Base-by-base conservation (phyloP, 2,113 vertebrate genomes). In the Crotophaga sulcirostris region DNA sequence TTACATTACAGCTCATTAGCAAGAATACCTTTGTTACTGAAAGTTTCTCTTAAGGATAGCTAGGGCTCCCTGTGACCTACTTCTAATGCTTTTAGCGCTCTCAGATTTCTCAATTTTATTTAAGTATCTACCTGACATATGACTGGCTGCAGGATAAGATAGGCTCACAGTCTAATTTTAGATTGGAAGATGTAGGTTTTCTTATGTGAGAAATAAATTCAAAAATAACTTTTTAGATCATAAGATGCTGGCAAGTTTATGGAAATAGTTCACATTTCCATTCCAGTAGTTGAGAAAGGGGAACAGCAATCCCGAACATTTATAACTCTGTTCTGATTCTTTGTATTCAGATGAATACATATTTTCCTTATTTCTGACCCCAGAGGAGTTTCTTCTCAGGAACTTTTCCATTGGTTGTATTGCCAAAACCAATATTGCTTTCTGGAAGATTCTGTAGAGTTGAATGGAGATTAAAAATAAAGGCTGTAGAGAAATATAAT, bases 101-200 rank as follows among this genome's bases (percentile, higher is more conserved):
- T 95, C 92, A 96, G 83, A 90, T 89, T 96, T 96, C 59, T 97
- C 78, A 74, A 59, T 91, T 92, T 97, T 95, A 96, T 95, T 97
- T 97, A 96, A 98, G 93, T 91, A 96, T 63, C 64, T 96, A 94
- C 66, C 83, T 95, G 94, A 93, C 60, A 81, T 94, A 93, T 78
- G 91, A 97, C 87, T 97, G 93, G 88, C 85, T 93, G 51, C 49
- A 93, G 79, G 82, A 93, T 84, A 91, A 98, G 93, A 90, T 67
- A 96, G 87, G 78, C 81, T 97, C 80, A 84, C 83, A 87, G 91
- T 92, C 93, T 96, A 97, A 97, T 96, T 98, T 98, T 97, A 97
- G 97, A 49, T 42, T 84, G 62, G 95, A 97, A 95, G 77, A 91
- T 94, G 88, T 87, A 96, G 93, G 84, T 96, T 97, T 97, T 96